phyloP scores from a whole-genome alignment of 92 coral and sea anemone genomes.

The Siderastrea radians region DNA sequence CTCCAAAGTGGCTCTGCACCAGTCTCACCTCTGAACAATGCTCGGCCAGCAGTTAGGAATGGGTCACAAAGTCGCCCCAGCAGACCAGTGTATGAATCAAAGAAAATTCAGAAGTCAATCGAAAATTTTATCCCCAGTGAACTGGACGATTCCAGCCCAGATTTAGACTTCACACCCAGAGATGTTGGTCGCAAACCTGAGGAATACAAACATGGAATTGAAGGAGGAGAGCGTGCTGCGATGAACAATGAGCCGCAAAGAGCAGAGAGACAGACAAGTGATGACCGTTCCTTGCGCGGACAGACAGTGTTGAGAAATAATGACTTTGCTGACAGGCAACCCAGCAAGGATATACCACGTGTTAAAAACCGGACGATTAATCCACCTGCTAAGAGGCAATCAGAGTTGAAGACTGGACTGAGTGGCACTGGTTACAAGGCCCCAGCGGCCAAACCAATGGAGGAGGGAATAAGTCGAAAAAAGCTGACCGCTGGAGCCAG shows the following conservation, averaged over 20 bases:
- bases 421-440: not conserved
- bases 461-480: not conserved
- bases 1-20: not conserved
- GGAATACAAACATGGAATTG: not conserved
- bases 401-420: not conserved
- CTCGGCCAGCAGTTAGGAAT: slow-evolving; percentile 11
- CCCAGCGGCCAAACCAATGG: slow-evolving; percentile 5
- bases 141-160: slow-evolving; percentile 23
- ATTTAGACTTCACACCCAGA: slow-evolving; percentile 10
- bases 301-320: slow-evolving; percentile 12
- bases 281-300: not conserved
- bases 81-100: slow-evolving; percentile 43
- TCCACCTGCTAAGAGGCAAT: not conserved
- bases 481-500: slow-evolving; percentile 1
- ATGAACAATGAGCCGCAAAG: slow-evolving; percentile 19
- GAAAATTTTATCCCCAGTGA: slow-evolving; percentile 18
- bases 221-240: not conserved
- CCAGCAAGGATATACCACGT: not conserved
- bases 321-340: slow-evolving; percentile 13
- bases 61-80: slow-evolving; percentile 48
- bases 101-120: not conserved
- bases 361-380: slow-evolving; percentile 12
- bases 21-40: slow-evolving; percentile 12
- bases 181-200: slow-evolving; percentile 18
- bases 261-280: not conserved